A percentile compares a stretch with the other conserved stretches of the same genome.
phyloP scores from a whole-genome alignment of 2,113 vertebrate genomes.

The Labeo catla region DNA sequence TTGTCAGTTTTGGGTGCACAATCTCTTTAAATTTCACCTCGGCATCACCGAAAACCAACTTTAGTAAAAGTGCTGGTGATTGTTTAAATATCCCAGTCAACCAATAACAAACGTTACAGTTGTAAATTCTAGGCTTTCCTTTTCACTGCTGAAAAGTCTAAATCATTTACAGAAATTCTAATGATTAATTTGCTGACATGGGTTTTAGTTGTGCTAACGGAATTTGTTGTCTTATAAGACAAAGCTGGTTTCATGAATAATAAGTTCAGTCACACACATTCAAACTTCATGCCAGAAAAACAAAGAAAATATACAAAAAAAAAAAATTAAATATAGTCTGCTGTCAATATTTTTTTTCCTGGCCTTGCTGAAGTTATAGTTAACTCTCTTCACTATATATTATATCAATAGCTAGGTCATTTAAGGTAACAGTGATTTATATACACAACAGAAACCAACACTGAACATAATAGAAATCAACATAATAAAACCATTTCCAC shows the following conservation, averaged over 20 bases:
- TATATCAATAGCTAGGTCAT: not conserved
- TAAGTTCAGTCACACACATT: not conserved
- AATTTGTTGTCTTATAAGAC: not conserved
- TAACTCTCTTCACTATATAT: not conserved
- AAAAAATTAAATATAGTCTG: not conserved
- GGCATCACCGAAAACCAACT: not conserved
- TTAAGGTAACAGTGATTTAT: not conserved
- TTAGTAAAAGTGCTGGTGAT: slow-evolving; percentile 21
- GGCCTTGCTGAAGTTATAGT: not conserved
- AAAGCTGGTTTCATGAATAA: not conserved
- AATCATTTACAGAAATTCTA: not conserved
- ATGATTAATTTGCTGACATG: not conserved
- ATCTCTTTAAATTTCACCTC: too few relatives aligned
- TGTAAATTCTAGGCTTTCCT: not conserved
- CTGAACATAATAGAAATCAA: not conserved
- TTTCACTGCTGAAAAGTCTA: not conserved
- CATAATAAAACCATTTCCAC: not conserved
- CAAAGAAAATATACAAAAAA: too few relatives aligned
- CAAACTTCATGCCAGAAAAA: not conserved
- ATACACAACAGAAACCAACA: not conserved
- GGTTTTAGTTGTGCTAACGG: not conserved
- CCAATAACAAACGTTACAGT: not conserved
- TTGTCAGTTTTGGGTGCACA: not conserved
- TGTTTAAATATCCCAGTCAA: not conserved
- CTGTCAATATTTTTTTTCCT: not conserved